These are phyloP conservation scores for Lamellibrachia luymesi DNA, from an alignment of 1,140 invertebrate genomes.

Conservation along the genomic window DNA sequence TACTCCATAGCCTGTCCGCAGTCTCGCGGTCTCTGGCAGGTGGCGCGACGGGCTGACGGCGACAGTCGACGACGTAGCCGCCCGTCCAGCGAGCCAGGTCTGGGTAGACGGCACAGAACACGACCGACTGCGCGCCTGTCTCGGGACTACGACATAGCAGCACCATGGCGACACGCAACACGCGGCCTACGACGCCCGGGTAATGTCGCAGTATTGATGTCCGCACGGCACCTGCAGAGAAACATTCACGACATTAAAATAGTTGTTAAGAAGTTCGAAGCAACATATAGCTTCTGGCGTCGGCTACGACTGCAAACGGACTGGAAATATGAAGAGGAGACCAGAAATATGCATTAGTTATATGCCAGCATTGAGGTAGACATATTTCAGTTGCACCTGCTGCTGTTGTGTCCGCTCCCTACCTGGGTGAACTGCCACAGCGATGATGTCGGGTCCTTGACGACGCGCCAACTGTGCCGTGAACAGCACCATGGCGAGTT, in stretches of 20 bases:
- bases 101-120: background rate
- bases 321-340: too few species aligned
- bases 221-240: conserved; percentile 6
- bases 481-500: conserved; percentile 16
- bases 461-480: background rate
- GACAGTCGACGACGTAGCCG: background rate
- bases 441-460: background rate
- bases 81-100: background rate
- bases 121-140: background rate
- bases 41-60: background rate
- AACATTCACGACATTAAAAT: background rate
- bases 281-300: background rate
- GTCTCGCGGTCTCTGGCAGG: background rate
- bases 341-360: too few species aligned
- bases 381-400: too few species aligned
- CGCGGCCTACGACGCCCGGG: background rate
- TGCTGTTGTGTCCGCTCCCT: background rate
- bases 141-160: conserved; percentile 9
- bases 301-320: too few species aligned
- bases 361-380: too few species aligned
- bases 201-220: background rate
- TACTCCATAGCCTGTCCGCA: background rate
- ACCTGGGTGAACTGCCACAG: conserved; percentile 20
- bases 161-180: background rate
- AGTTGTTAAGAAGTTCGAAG: background rate